phyloP scores from a whole-genome alignment of 2,888 invertebrate species.

The Neocrepidodera transversa region DNA sequence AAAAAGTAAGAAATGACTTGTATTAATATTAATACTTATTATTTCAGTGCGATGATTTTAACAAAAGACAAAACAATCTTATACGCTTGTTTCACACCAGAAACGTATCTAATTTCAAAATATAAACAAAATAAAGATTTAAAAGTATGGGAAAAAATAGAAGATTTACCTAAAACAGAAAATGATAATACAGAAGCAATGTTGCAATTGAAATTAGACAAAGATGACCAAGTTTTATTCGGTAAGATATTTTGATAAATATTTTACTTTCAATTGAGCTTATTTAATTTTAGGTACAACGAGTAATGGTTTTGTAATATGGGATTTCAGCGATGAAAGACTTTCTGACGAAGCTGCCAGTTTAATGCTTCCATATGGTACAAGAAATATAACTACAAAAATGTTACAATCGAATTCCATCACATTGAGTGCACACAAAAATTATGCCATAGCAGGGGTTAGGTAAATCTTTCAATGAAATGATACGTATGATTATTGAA shows the following conservation, averaged over 20 bases:
- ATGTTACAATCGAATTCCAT: conserved; percentile 91
- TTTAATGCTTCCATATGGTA: conserved; percentile 81
- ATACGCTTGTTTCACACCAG: conserved; percentile 74
- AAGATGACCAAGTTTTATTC: conserved; percentile 79
- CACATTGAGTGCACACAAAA: conserved; percentile 87
- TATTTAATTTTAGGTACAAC: conserved; percentile 66
- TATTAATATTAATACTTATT: too few species aligned
- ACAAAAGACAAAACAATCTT: conserved; percentile 71
- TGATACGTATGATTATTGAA: not conserved
- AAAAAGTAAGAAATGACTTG: too few species aligned
- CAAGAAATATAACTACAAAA: conserved; percentile 91
- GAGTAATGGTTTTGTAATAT: conserved; percentile 83
- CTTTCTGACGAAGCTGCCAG: conserved; percentile 68
- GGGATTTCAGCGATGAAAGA: conserved; percentile 72
- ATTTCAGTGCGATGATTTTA: conserved; percentile 71
- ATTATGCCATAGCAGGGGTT: conserved; percentile 95
- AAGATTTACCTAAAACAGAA: conserved; percentile 69
- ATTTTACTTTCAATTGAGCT: conserved; percentile 5
- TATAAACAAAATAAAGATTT: conserved; percentile 60
- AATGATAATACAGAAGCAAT: conserved; percentile 79
- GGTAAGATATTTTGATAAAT: conserved; percentile 61
- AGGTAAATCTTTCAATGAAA: conserved; percentile 63
- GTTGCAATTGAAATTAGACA: conserved; percentile 83
- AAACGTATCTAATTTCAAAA: conserved; percentile 65
- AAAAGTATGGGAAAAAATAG: conserved; percentile 68